Evolutionary conservation across 2,113 vertebrate genomes (phyloP).

Genomic region (Mungos mungo): DNA sequence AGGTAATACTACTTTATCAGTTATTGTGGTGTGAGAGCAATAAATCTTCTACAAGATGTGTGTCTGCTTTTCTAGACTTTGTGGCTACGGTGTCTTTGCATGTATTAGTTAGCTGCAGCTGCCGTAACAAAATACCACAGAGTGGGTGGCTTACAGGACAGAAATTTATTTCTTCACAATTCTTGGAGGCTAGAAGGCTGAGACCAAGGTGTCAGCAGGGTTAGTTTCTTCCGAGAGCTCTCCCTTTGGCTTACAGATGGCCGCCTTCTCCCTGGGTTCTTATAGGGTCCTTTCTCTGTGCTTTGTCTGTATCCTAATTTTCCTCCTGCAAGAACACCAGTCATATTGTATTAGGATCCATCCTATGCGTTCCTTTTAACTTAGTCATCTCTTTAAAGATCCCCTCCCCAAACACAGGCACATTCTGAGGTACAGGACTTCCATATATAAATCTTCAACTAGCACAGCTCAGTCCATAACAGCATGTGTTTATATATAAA

Average conservation of each 20-base stretch:
- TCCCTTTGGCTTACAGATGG: not conserved
- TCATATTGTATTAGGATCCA: not conserved
- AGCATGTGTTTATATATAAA: not conserved
- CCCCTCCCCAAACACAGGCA: not conserved
- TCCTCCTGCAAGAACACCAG: not conserved
- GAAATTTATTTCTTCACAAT: not conserved
- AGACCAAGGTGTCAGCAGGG: not conserved
- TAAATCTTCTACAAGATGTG: not conserved
- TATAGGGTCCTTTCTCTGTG: not conserved
- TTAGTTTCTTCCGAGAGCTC: not conserved
- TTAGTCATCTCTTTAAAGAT: not conserved
- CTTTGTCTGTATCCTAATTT: not conserved
- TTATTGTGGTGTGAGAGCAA: not conserved
- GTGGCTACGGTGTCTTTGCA: not conserved
- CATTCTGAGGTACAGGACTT: not conserved
- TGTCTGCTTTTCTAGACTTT: not conserved
- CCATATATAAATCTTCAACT: not conserved
- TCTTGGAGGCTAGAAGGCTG: not conserved
- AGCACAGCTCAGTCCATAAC: not conserved
- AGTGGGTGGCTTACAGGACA: not conserved
- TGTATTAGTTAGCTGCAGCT: not conserved
- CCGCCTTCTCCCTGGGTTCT: not conserved
- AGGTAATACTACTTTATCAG: conserved; percentile 10
- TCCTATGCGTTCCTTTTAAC: not conserved
- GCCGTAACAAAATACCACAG: not conserved